phyloP scores from a whole-genome alignment of 2,888 invertebrate species.

The Catocala sponsa region DNA sequence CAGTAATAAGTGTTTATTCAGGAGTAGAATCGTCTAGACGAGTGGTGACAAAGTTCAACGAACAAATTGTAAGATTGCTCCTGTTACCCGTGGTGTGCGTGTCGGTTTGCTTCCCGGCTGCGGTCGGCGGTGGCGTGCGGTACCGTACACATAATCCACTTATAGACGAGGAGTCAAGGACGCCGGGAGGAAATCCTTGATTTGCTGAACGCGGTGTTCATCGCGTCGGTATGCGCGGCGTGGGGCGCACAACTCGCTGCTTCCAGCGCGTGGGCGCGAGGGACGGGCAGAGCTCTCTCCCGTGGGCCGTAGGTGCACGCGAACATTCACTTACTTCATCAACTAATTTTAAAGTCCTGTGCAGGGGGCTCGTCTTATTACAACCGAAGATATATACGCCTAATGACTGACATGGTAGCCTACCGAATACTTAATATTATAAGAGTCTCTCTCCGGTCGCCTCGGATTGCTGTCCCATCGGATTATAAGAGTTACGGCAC shows the following conservation, averaged over 20 bases:
- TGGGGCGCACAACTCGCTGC: conserved; percentile 38
- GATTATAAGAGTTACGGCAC: too few species aligned
- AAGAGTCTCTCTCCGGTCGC: too few species aligned
- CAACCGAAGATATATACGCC: too few species aligned
- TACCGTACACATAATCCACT: not conserved
- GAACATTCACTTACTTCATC: not conserved
- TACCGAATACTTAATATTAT: too few species aligned
- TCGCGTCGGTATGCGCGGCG: conserved; percentile 30
- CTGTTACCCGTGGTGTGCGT: conserved; percentile 16
- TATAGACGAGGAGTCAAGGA: conserved; percentile 16
- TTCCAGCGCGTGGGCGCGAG: conserved; percentile 49
- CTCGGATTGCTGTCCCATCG: too few species aligned
- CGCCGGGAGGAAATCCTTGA: conserved; percentile 52
- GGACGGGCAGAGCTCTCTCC: not conserved
- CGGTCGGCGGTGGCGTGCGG: not conserved
- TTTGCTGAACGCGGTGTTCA: conserved; percentile 34
- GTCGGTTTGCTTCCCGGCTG: not conserved
- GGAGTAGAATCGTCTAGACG: too few species aligned
- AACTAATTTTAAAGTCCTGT: not conserved
- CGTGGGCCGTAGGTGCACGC: not conserved
- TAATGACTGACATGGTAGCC: too few species aligned
- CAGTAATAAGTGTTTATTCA: too few species aligned
- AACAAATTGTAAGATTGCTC: too few species aligned
- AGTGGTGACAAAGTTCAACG: too few species aligned
- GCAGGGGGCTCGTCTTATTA: not conserved